Evolutionary conservation across 2,113 vertebrate species (phyloP).

Genomic region (Nothobranchius kuhntae): DNA sequence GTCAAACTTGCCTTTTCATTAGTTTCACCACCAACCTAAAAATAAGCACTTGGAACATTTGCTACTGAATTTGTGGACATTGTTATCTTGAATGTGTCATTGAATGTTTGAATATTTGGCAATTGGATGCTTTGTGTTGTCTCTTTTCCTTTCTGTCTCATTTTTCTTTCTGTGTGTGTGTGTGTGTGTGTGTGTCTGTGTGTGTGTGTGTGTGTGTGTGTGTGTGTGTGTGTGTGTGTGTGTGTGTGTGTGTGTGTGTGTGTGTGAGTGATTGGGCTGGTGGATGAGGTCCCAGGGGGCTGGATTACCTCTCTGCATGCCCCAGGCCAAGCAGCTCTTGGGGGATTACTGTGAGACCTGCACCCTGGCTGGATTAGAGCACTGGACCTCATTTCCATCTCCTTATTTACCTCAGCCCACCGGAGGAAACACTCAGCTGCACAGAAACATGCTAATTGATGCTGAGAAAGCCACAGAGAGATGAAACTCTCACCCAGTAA

Average conservation of each 20-base stretch:
- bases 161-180: slow-evolving; percentile 4
- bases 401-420: slow-evolving; percentile 75
- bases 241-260: slow-evolving; percentile 30
- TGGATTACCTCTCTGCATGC: slow-evolving; percentile 80
- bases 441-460: slow-evolving; percentile 80
- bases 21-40: neutral
- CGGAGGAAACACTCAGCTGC: slow-evolving; percentile 76
- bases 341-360: slow-evolving; percentile 79
- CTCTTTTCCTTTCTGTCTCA: slow-evolving; percentile 25
- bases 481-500: slow-evolving; percentile 52
- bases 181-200: neutral
- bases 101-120: slow-evolving; percentile 44
- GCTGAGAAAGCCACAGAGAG: slow-evolving; percentile 64
- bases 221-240: slow-evolving; percentile 6
- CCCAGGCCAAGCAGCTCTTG: slow-evolving; percentile 79
- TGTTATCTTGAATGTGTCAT: slow-evolving; percentile 40
- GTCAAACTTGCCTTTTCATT: neutral
- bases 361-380: slow-evolving; percentile 79
- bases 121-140: slow-evolving; percentile 40
- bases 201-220: too few species aligned
- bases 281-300: slow-evolving; percentile 72
- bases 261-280: slow-evolving; percentile 34
- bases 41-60: slow-evolving; percentile 15
- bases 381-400: slow-evolving; percentile 75
- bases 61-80: slow-evolving; percentile 28